A percentile compares a stretch with the other conserved stretches of the same genome.
Evolutionary conservation across 1,140 invertebrate species (phyloP).

Genomic region (Drosophila subobscura): DNA sequence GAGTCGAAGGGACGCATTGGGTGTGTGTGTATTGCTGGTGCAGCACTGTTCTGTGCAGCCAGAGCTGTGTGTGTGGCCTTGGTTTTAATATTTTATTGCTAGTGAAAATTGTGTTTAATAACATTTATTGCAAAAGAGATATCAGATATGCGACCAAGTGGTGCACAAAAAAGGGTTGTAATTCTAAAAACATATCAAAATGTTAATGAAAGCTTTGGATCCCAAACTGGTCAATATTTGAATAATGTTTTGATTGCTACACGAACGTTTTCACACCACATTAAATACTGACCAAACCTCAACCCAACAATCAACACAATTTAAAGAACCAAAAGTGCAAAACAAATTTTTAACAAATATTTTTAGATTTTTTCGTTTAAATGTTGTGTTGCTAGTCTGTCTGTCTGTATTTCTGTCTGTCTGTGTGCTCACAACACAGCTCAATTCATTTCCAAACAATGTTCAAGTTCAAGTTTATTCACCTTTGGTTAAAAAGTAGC

Average conservation of each 20-base stretch:
- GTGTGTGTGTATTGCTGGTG: slow-evolving; percentile 11
- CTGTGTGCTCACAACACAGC: slow-evolving; percentile 31
- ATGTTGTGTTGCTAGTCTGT: too few relatives aligned
- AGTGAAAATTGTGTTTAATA: slow-evolving; percentile 7
- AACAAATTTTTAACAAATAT: slow-evolving; percentile 5
- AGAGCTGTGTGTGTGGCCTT: slow-evolving; percentile 9
- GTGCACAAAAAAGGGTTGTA: too few relatives aligned
- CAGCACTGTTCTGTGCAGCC: slow-evolving; percentile 33
- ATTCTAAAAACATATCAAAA: neutral
- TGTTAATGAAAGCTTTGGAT: too few relatives aligned
- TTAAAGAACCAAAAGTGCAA: slow-evolving; percentile 17
- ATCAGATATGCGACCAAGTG: too few relatives aligned
- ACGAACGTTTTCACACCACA: slow-evolving; percentile 1
- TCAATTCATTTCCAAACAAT: slow-evolving; percentile 61
- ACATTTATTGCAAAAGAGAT: neutral
- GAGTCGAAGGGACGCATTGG: slow-evolving; percentile 9
- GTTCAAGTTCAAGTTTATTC: slow-evolving; percentile 74
- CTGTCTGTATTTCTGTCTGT: neutral
- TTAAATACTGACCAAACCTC: slow-evolving; percentile 6
- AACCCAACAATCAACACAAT: slow-evolving; percentile 30
- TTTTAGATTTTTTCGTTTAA: slow-evolving; percentile 29
- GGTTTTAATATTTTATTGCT: slow-evolving; percentile 1
- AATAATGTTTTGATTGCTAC: slow-evolving; percentile 2
- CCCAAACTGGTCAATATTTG: too few relatives aligned
- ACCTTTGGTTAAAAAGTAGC: slow-evolving; percentile 56